Base-by-base conservation (phyloP, 2,113 vertebrate genomes). In the Xiphophorus hellerii region DNA sequence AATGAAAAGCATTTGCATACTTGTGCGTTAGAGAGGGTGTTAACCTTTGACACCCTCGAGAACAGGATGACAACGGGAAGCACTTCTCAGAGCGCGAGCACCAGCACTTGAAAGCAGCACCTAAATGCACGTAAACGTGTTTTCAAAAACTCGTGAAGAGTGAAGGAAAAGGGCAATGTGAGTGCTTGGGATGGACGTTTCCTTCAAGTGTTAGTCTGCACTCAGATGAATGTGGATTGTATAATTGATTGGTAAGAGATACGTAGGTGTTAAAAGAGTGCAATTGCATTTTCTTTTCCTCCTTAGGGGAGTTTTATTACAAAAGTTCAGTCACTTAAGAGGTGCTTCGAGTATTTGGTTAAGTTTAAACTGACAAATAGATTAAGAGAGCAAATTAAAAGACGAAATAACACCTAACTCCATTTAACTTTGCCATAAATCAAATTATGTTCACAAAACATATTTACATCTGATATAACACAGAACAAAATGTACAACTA, bases 1-100 rank as follows among this genome's bases (percentile, higher is more conserved):
- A 85, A 85, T 81, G 80, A 86, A n/a, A 86, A 84, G 82, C 89
- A 91, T 93, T 93, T 93, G 91, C 93, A 93, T 93, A 92, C 89
- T 93, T 89, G 82, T 85, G 84, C 73, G 82, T 88, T 81, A 87
- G 87, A 92, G 79, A 83, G 90, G 86, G 88, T 92, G 89, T 93
- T 93, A 84, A 93, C 92, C 92, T 93, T 83, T 92, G 92, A 89
- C 92, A 92, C 89, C 64, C 62, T n/a, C 0, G 71, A 90, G 88
- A 84, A 81, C 84, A 65, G 78, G 85, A 48, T 78, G 89, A 93
- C 90, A 91, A 91, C 87, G 91, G 90, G 89, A 84, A 87, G 75
- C 88, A 86, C 90, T 92, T 85, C 75, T 86, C 77, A 20, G 28
- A 79, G 71, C 69, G 78, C 35, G 5, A 77, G 80, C 76, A 44